Conservation (phyloP, 1,140 invertebrate genomes). For the Branchinecta lynchi region DNA sequence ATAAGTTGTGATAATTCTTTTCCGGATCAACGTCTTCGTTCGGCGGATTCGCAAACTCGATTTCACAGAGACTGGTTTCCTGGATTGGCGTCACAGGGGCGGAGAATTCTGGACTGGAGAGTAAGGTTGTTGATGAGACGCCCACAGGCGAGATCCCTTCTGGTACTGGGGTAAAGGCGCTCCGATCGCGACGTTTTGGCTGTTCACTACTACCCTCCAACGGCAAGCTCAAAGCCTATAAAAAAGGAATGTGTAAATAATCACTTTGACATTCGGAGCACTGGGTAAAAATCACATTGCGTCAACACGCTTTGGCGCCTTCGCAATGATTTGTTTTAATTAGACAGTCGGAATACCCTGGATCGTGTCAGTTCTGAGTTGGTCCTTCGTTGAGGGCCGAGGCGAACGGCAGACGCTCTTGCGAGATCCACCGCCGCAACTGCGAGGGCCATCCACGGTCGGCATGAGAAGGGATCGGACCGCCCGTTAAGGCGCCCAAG, state of each 20-base stretch:
- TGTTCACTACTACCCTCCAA: constrained; percentile 44
- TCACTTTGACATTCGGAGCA: constrained; percentile 17
- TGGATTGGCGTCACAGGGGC: background rate
- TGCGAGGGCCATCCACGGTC: no score
- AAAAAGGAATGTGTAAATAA: constrained; percentile 25
- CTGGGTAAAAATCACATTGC: constrained; percentile 21
- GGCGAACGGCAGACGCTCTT: no score
- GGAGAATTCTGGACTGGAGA: background rate
- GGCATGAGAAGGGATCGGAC: no score
- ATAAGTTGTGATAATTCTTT: constrained; percentile 16
- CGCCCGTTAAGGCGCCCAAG: no score
- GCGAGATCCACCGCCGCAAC: no score
- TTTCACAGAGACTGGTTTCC: constrained; percentile 3
- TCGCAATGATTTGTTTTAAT: no score
- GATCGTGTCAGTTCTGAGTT: no score
- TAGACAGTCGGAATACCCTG: no score
- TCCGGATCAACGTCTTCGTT: constrained; percentile 23
- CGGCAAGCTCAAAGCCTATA: constrained; percentile 60
- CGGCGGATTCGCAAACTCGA: constrained; percentile 9
- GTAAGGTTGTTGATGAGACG: background rate
- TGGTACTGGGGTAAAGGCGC: background rate
- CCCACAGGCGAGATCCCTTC: background rate
- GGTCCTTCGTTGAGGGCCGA: no score
- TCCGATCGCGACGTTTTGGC: background rate
- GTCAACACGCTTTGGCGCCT: no score